Conservation (phyloP, 2,113 vertebrate genomes). For the Meleagris gallopavo region DNA sequence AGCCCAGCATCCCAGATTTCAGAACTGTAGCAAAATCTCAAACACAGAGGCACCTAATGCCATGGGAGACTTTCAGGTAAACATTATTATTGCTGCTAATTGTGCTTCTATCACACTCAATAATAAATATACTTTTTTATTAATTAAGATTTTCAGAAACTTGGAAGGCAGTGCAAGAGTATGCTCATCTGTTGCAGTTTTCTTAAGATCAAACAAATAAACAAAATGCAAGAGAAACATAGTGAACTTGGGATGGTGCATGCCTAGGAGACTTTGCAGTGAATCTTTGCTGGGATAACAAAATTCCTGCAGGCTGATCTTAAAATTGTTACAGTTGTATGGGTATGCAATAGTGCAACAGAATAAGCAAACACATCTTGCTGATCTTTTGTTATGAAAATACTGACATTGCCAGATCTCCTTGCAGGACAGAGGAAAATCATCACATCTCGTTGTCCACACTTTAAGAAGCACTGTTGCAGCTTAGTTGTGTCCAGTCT, state of each 20-base stretch:
- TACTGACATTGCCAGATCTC: not conserved
- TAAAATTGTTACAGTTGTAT: not conserved
- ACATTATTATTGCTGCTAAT: not conserved
- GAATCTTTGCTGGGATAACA: accelerated
- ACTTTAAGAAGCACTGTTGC: not conserved
- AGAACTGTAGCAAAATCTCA: not conserved
- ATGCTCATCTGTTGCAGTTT: not conserved
- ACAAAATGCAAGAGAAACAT: not conserved
- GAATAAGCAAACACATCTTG: not conserved
- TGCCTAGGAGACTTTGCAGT: not conserved
- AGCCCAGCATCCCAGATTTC: not conserved
- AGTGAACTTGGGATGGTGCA: accelerated
- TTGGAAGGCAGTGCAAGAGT: too few relatives aligned
- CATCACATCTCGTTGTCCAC: not conserved
- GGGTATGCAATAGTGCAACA: not conserved
- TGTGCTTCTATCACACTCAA: not conserved
- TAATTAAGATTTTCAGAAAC: not conserved
- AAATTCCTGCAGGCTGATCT: not conserved
- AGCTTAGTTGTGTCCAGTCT: not conserved
- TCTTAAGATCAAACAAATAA: not conserved
- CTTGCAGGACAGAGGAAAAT: not conserved
- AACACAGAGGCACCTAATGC: not conserved
- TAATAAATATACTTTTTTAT: not conserved
- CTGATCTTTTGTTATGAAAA: not conserved
- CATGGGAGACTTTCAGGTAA: not conserved